Evolutionary conservation across 2,888 invertebrate genomes (phyloP), one percentile per base, ranked within the genome.

Genomic region (Lysandra bellargus): DNA sequence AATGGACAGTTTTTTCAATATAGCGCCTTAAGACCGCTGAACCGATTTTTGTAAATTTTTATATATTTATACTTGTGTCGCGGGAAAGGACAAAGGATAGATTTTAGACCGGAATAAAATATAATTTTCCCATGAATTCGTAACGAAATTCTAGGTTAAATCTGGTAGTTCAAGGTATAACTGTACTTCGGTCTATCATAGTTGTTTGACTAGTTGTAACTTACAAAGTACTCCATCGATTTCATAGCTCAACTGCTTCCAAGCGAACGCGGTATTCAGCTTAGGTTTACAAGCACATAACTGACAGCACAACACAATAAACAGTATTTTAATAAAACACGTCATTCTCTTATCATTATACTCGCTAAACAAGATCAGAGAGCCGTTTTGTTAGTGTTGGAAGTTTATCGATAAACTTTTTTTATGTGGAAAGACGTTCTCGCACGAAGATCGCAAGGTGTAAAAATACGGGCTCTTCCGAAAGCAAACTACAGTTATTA

Each of bases 161-260:
- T 53, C 53, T 14, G 14, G 57, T 57, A 17, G 17, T 49, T 49
- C 9, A 49, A 49, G 49, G 0, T 49, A 49, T 49, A 64, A 64
- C 64, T 30, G 64, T 64, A 9, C 57, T 12, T 9, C 30, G 9
- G 61, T 30, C 9, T 9, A 7, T 9, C 23, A 1, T 64, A 30
- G 30, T 64, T 30, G 64, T 30, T 64, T 64, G 30, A 64, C 64
- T 9, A 64, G 64, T 64, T 64, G 7, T 37, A 69, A 90, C 91
- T 91, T 82, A 92, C 92, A 92, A 30, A 84, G 76, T 0, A 87
- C 81, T 0, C 87, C 88, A 75, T 89, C 83, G 9, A 91, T 84
- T 7, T 90, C 81, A 53, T 89, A 92, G 61, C 83, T 83, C 0
- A 92, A 80, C 79, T 92, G 92, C 1, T 90, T 90, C 92, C 92